These are phyloP conservation scores for Lycodopsis pacificus DNA, from an alignment of 2,797 vertebrate genomes.

Conservation along the genomic window DNA sequence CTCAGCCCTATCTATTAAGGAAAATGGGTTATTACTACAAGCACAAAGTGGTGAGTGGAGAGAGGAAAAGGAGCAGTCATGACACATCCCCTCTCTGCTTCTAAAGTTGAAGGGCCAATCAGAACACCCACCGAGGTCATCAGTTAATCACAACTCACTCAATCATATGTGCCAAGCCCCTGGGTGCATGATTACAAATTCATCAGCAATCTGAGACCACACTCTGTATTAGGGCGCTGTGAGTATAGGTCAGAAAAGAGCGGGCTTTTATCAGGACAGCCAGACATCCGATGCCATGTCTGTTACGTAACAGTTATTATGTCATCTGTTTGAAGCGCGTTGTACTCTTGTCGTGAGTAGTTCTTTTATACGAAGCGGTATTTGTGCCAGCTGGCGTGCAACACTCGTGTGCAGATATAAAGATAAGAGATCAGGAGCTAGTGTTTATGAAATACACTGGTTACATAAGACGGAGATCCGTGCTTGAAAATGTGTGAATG, in stretches of 20 bases:
- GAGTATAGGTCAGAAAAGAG: constrained; percentile 61
- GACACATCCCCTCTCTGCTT: constrained; percentile 44
- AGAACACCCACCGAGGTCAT: constrained; percentile 64
- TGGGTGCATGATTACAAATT: constrained; percentile 67
- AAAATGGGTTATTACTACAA: constrained; percentile 17
- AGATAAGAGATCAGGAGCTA: constrained; percentile 59
- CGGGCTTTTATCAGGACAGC: constrained; percentile 51
- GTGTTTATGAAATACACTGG: constrained; percentile 67
- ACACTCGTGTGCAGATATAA: constrained; percentile 70
- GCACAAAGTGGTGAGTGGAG: constrained; percentile 17
- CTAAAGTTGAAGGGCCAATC: constrained; percentile 67
- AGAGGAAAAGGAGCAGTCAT: constrained; percentile 35
- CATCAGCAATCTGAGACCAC: constrained; percentile 56
- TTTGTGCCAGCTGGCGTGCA: constrained; percentile 77
- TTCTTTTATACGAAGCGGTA: constrained; percentile 60
- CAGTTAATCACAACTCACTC: constrained; percentile 71
- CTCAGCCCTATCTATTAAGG: background rate
- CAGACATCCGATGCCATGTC: constrained; percentile 60
- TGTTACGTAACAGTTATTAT: constrained; percentile 78
- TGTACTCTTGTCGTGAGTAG: constrained; percentile 61
- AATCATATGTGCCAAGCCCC: constrained; percentile 54
- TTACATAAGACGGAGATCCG: constrained; percentile 68
- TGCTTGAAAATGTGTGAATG: constrained; percentile 64
- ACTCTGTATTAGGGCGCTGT: constrained; percentile 26
- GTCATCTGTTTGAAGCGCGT: constrained; percentile 73